These are phyloP conservation scores for Thalassoma bifasciatum DNA, from an alignment of 2,113 vertebrate species.

Conservation along the genomic window DNA sequence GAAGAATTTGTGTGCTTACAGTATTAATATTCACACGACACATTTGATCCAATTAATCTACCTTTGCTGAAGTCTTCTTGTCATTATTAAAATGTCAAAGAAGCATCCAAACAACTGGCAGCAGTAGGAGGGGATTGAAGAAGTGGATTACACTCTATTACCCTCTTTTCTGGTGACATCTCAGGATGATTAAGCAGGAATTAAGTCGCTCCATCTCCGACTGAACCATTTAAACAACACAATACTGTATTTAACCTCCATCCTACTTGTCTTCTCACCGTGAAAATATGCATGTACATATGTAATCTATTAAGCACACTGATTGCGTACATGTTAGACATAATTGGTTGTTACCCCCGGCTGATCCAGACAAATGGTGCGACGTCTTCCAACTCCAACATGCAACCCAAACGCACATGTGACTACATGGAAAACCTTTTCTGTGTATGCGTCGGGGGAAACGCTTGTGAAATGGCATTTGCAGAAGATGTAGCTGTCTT, in stretches of 20 bases:
- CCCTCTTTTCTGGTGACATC: slow-evolving; percentile 53
- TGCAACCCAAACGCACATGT: slow-evolving; percentile 35
- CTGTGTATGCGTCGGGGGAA: slow-evolving; percentile 51
- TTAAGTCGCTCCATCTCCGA: slow-evolving; percentile 50
- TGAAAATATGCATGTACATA: slow-evolving; percentile 15
- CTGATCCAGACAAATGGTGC: slow-evolving; percentile 34
- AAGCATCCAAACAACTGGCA: slow-evolving; percentile 35
- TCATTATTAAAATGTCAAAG: slow-evolving; percentile 28
- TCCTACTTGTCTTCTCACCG: neutral
- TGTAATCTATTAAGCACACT: slow-evolving; percentile 23
- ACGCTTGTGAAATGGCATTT: slow-evolving; percentile 67
- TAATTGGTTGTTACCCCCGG: slow-evolving; percentile 26
- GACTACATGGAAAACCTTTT: slow-evolving; percentile 69
- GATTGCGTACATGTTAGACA: neutral
- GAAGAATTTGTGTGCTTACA: slow-evolving; percentile 2
- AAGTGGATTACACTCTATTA: slow-evolving; percentile 63
- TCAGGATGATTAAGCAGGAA: slow-evolving; percentile 58
- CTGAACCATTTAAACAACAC: slow-evolving; percentile 31
- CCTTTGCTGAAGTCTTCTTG: slow-evolving; percentile 22
- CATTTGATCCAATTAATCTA: slow-evolving; percentile 48
- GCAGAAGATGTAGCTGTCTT: slow-evolving; percentile 65
- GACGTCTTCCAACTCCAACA: slow-evolving; percentile 11
- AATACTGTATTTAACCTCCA: slow-evolving; percentile 27
- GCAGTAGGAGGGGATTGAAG: slow-evolving; percentile 45
- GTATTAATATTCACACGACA: slow-evolving; percentile 7